These are phyloP conservation scores for Cerceris rybyensis DNA, from an alignment of 2,888 invertebrate species.

Conservation along the genomic window DNA sequence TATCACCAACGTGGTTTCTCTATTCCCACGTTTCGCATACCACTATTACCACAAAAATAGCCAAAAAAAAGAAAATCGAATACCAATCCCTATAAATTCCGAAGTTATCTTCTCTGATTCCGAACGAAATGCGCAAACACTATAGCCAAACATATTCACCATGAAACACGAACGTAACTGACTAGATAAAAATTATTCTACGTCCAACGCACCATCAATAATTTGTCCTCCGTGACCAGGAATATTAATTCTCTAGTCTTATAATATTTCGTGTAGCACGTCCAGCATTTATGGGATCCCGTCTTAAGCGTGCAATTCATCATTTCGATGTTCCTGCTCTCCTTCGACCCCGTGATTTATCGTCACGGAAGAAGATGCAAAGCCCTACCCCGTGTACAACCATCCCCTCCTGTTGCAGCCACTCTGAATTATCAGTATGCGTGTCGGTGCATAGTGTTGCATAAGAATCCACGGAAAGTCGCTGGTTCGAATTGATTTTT, in stretches of 20 bases:
- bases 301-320: conserved; percentile 28
- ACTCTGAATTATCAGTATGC: conserved; percentile 57
- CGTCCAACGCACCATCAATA: neutral
- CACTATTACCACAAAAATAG: no score
- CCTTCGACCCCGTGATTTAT: conserved; percentile 38
- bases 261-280: conserved; percentile 2
- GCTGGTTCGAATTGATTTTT: conserved; percentile 18
- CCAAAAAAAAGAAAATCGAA: no score
- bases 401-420: neutral
- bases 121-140: no score
- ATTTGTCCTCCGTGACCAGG: neutral
- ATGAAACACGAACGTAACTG: neutral
- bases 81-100: no score
- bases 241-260: neutral
- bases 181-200: neutral
- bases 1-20: no score
- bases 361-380: conserved; percentile 34
- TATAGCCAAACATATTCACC: no score
- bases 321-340: conserved; percentile 28
- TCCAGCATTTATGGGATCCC: neutral
- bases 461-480: conserved; percentile 17
- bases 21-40: no score
- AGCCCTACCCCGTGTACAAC: conserved; percentile 3
- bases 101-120: no score
- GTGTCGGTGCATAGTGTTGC: conserved; percentile 50